These are phyloP conservation scores for Nudaria mundana DNA, from an alignment of 2,888 invertebrate species.

Conservation along the genomic window DNA sequence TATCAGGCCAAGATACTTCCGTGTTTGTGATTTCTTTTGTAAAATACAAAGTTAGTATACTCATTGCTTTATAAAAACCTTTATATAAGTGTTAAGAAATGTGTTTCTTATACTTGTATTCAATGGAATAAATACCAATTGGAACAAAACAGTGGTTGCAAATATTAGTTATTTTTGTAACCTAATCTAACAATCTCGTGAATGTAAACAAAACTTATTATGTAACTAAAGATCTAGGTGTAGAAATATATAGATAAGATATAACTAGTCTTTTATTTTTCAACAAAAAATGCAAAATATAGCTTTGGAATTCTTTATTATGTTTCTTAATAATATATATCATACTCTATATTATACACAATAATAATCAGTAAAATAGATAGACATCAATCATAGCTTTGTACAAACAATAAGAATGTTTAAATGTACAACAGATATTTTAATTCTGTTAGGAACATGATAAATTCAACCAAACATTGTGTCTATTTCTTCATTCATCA, in stretches of 20 bases:
- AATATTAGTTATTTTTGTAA: no score
- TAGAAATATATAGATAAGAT: not conserved
- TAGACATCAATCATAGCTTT: conserved; percentile 25
- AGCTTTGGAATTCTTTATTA: conserved; percentile 23
- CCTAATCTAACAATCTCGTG: not conserved
- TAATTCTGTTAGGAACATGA: conserved; percentile 26
- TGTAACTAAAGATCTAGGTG: not conserved
- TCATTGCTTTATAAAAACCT: no score
- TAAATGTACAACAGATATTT: conserved; percentile 9
- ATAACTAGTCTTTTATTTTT: not conserved
- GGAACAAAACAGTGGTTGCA: not conserved
- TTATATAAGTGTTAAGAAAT: no score
- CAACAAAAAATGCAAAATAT: not conserved
- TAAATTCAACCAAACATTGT: no score
- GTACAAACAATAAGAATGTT: conserved; percentile 23
- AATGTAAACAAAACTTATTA: not conserved
- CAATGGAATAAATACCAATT: no score
- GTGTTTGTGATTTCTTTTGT: no score
- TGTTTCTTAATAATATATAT: conserved; percentile 20
- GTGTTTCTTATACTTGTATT: no score
- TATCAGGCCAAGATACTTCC: no score
- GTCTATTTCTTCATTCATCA: no score
- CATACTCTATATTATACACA: conserved; percentile 26
- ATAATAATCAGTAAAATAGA: conserved; percentile 15
- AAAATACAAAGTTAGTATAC: no score